A percentile compares a stretch with the other conserved stretches of the same genome.
These are phyloP conservation scores for Terrapene triunguis DNA, from an alignment of 2,113 vertebrate species.

Conservation along the genomic window DNA sequence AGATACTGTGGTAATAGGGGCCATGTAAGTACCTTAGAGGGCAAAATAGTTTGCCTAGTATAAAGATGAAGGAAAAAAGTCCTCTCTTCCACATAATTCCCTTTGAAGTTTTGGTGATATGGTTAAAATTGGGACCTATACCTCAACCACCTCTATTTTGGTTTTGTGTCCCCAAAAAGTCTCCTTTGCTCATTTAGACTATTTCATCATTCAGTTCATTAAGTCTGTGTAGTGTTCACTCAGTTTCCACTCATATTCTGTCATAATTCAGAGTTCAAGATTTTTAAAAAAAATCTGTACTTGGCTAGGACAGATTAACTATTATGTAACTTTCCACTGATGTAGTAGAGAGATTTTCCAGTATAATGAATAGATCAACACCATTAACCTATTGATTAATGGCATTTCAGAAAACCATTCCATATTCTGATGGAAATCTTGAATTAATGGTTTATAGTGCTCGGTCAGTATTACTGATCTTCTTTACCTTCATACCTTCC, in stretches of 20 bases:
- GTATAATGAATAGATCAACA: slow-evolving; percentile 22
- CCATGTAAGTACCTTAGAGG: background rate
- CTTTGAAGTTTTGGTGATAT: background rate
- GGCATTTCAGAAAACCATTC: background rate
- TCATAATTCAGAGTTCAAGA: slow-evolving; percentile 30
- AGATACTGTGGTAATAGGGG: background rate
- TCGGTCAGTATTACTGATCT: background rate
- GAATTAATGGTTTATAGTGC: background rate
- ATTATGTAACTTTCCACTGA: slow-evolving; percentile 42
- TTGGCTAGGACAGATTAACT: slow-evolving; percentile 25
- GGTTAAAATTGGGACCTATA: background rate
- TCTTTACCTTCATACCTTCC: background rate
- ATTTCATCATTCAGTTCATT: background rate
- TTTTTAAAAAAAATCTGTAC: slow-evolving; percentile 38
- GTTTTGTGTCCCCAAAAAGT: background rate
- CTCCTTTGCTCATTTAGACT: background rate
- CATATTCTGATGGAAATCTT: background rate
- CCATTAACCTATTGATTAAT: background rate
- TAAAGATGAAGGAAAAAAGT: background rate
- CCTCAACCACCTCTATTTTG: background rate
- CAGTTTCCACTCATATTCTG: slow-evolving; percentile 18
- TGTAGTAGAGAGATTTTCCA: background rate
- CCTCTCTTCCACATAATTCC: background rate
- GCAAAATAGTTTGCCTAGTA: background rate
- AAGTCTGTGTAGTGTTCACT: slow-evolving; percentile 18